Percentiles rank a stretch among this genome's conserved stretches.
Conservation (phyloP, 2,113 vertebrate genomes). For the Hippolais icterina region DNA sequence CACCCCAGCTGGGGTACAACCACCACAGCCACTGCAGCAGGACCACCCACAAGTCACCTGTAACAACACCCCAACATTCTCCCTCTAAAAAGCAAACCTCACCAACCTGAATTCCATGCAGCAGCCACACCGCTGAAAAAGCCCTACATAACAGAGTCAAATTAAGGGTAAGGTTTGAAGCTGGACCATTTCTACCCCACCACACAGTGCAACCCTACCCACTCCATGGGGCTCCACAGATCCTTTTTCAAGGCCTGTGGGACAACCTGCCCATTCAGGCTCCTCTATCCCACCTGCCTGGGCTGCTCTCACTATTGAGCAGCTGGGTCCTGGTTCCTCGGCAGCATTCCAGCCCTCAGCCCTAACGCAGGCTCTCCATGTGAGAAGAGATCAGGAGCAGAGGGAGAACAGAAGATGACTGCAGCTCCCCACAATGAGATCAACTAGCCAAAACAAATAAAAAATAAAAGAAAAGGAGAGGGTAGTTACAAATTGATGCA, state of each 20-base stretch:
- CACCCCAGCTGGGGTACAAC: not conserved
- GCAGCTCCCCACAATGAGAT: not conserved
- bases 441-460: not conserved
- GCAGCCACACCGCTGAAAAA: not conserved
- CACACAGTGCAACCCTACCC: not conserved
- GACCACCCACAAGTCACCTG: not conserved
- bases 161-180: not conserved
- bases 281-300: not conserved
- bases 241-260: not conserved
- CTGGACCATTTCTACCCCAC: not conserved
- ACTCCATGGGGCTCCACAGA: not conserved
- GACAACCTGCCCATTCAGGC: not conserved
- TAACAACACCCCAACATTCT: not conserved
- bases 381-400: not conserved
- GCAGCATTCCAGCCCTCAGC: not conserved
- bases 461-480: too few species aligned
- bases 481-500: conserved; percentile 26
- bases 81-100: not conserved
- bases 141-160: not conserved
- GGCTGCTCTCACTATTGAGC: not conserved
- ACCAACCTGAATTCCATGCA: not conserved
- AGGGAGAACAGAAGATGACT: not conserved
- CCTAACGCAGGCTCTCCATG: not conserved
- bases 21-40: not conserved
- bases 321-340: not conserved